phyloP scores from a whole-genome alignment of 1,140 invertebrate genomes.

The Papilio dardanus region DNA sequence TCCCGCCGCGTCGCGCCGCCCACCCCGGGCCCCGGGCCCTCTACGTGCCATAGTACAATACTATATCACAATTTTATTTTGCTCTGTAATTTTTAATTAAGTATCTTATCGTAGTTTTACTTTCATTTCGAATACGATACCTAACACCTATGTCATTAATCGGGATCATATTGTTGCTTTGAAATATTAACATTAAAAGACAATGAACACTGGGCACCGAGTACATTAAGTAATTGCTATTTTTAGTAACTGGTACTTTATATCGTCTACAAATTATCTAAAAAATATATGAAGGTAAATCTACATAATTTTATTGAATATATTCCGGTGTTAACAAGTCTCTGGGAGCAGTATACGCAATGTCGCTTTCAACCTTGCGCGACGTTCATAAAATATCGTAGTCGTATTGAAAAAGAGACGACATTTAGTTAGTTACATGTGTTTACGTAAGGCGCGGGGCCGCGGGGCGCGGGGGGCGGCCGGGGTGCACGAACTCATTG shows the following conservation, averaged over 20 bases:
- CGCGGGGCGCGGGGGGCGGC: neutral
- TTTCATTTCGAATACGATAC: neutral
- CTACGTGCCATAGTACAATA: neutral
- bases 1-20: conserved; percentile 45
- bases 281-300: no score
- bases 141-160: no score
- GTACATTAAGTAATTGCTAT: no score
- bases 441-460: conserved; percentile 65
- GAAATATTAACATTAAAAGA: neutral
- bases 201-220: neutral
- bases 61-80: conserved; percentile 3
- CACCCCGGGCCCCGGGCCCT: conserved; percentile 33
- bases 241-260: no score
- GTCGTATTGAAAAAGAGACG: conserved; percentile 42
- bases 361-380: conserved; percentile 12
- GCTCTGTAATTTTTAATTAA: neutral
- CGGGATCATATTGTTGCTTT: no score
- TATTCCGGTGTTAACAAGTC: neutral
- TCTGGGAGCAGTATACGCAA: conserved; percentile 20
- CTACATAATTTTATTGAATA: conserved; percentile 14
- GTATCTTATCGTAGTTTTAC: neutral
- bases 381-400: conserved; percentile 34
- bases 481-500: conserved; percentile 71
- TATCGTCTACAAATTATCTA: no score
- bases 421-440: conserved; percentile 68